Base-by-base conservation (phyloP, 2,888 invertebrate species). In the Crocallis elinguaria region DNA sequence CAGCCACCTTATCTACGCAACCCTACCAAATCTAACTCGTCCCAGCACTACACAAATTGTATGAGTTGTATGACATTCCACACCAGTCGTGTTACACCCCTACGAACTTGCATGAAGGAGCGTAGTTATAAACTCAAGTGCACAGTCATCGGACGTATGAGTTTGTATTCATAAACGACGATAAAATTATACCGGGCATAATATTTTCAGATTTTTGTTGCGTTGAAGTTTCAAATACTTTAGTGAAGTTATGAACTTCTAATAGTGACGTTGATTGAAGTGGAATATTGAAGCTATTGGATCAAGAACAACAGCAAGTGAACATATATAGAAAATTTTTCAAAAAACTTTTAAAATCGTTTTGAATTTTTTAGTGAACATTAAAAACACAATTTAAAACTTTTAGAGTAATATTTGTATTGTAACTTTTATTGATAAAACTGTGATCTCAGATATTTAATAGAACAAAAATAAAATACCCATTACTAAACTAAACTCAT, bases 41-140 rank as follows among this genome's bases (percentile, higher is more conserved):
- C 9, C 38, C 4, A 19, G 8, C n/a, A 25, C 6, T 9, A 39
- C 27, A 39, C n/a, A 5, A 13, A 11, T 14, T 33, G 39, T 35
- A 39, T 27, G 16, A 8, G 9, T 17, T 32, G 17, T 7, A 30
- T 27, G 35, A 38, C 39, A 17, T 33, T 13, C 8, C 1, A 3
- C 11, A 27, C 11, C 19, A 19, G 33, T 12, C 14, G 27, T 11
- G 8, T 45, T 4, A 5, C 4, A 13, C 21, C 27, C 19, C 8
- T 32, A 27, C 14, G n/a, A 44, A 12, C n/a, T 37, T 21, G 11
- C n/a, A 11, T 5, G 14, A 17, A 5, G 17, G 35, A 32, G 48
- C 42, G 48, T 48, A 53, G 53, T 53, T 48, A 19, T 11, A 0
- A 30, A 36, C n/a, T 12, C 21, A 11, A 19, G 13, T 21, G 25